These are phyloP conservation scores for Hippasteria phrygiana DNA, from an alignment of 53 echinoderm and acorn worm species.

Conservation along the genomic window DNA sequence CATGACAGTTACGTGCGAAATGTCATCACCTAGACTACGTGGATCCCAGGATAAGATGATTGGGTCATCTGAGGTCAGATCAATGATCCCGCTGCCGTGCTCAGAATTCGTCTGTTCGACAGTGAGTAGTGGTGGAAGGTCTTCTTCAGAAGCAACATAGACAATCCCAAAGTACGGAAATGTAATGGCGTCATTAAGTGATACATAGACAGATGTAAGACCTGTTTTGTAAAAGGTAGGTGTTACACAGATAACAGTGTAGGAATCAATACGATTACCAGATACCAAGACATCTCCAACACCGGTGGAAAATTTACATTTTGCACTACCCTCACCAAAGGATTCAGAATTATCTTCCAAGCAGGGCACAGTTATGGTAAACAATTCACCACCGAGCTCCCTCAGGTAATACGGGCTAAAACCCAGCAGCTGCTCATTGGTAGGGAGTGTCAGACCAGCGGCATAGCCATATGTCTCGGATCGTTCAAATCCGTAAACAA, in stretches of 20 bases:
- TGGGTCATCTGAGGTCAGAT: conserved; percentile 18
- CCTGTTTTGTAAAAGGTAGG: conserved; percentile 62
- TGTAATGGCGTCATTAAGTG: conserved; percentile 52
- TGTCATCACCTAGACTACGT: not conserved
- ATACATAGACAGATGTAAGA: conserved; percentile 55
- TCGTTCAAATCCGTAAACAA: conserved; percentile 72
- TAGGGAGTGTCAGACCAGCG: conserved; percentile 64
- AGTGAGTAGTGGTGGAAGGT: conserved; percentile 34
- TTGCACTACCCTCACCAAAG: not conserved
- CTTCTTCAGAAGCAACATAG: conserved; percentile 67
- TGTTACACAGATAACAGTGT: conserved; percentile 61
- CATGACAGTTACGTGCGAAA: conserved; percentile 2
- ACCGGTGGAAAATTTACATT: conserved; percentile 53
- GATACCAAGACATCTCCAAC: conserved; percentile 34
- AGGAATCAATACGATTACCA: conserved; percentile 25
- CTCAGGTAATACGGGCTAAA: conserved; percentile 49
- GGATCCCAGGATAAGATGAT: conserved; percentile 47
- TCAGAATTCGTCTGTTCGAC: conserved; percentile 27
- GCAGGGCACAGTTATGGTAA: conserved; percentile 68
- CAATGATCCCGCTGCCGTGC: not conserved
- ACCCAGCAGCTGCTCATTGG: conserved; percentile 56
- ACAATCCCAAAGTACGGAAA: conserved; percentile 69
- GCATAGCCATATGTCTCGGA: conserved; percentile 75
- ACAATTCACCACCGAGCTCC: too few relatives aligned
- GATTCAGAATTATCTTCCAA: not conserved